Evolutionary conservation across 2,888 invertebrate species (phyloP).

Genomic region (Adelognathus sp.): DNA sequence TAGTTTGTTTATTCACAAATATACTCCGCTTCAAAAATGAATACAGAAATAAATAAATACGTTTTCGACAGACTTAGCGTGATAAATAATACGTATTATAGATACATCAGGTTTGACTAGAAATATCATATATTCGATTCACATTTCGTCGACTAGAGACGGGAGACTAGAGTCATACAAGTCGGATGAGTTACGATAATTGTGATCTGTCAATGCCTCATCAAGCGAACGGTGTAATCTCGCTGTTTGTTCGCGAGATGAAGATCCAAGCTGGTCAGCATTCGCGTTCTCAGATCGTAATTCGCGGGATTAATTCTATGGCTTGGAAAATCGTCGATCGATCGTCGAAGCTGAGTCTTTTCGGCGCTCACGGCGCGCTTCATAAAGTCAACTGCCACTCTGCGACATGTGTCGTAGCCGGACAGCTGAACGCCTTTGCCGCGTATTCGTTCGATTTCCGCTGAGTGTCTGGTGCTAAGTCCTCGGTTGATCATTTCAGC

Average conservation of each 20-base stretch:
- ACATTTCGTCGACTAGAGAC: conserved; percentile 36
- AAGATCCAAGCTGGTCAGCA: conserved; percentile 75
- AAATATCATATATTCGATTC: not conserved
- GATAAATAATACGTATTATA: not conserved
- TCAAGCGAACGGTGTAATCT: conserved; percentile 75
- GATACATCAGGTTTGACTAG: conserved; percentile 3
- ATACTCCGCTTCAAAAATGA: not conserved
- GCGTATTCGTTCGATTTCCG: conserved; percentile 67
- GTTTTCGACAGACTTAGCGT: not conserved
- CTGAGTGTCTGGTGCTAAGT: conserved; percentile 61
- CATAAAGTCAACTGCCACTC: conserved; percentile 75
- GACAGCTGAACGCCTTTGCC: conserved; percentile 73
- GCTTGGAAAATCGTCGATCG: conserved; percentile 36
- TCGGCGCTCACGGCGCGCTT: conserved; percentile 65
- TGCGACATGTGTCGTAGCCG: conserved; percentile 77
- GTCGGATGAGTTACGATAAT: not conserved
- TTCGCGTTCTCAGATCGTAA: conserved; percentile 72
- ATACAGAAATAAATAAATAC: not conserved
- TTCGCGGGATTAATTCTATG: conserved; percentile 55
- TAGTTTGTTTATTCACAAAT: not conserved
- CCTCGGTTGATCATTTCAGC: conserved; percentile 68
- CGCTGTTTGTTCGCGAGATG: conserved; percentile 76
- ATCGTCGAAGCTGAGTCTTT: conserved; percentile 4
- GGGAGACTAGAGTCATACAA: not conserved
- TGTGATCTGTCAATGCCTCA: conserved; percentile 68